Evolutionary conservation across 2,888 invertebrate genomes (phyloP), one percentile per base, ranked within the genome.

Genomic region (Lacanobia oleracea): DNA sequence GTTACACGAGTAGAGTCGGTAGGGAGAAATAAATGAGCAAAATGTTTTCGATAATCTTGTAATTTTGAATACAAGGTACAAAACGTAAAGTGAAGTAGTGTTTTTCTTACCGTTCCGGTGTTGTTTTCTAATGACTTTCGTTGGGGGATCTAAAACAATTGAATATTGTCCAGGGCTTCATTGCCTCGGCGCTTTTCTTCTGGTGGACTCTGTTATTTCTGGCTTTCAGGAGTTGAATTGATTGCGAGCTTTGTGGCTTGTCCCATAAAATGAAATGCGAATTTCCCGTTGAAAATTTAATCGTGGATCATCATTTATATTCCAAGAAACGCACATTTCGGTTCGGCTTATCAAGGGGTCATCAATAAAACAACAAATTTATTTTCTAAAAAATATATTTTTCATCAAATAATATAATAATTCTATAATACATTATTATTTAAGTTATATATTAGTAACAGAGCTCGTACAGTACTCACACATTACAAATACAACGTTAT

Each of bases 341-440:
- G 10, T 51, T 51, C 10, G 6, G 5, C 21, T 51, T 21, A 21
- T 10, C 40, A 43, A 14, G 21, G 21, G n/a, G 1, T 16, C 3
- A 23, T 7, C 33, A 79, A 75, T 53, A 59, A 81, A 77, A 69
- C 27, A 75, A 67, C 14, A 14, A 57, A 53, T 63, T 60, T 76
- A 80, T 81, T 85, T 84, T 86, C 85, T 86, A 86, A 88, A 90
- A 86, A 90, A 91, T 91, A 90, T 89, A 74, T 86, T 83, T 90
- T 82, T 85, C 75, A 85, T 86, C 82, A 88, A 88, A 83, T 86
- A 88, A 82, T 87, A 88, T 88, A 88, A 89, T 87, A 87, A 89
- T 87, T 86, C 86, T 90, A 88, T 89, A 87, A 88, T 90, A 90
- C 89, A 90, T 83, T 85, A 89, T 83, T 85, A 87, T 85, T 84